A percentile compares a stretch with the other conserved stretches of the same genome.
These are phyloP conservation scores for Scelioninae gen. 1 DNA, from an alignment of 2,888 invertebrate species.

Conservation along the genomic window DNA sequence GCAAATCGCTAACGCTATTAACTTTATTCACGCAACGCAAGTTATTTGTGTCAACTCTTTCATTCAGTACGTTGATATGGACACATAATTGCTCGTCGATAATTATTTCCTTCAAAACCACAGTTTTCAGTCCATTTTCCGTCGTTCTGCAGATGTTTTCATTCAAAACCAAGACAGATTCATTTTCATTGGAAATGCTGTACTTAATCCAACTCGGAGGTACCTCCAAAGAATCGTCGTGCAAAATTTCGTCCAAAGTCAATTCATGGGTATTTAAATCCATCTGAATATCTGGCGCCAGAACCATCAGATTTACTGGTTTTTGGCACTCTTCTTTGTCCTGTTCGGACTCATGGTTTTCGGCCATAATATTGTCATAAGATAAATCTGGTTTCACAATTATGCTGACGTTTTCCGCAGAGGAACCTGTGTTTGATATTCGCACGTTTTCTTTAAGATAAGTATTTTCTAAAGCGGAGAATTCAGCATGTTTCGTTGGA, in stretches of 20 bases:
- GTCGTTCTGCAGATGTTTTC: conserved; percentile 45
- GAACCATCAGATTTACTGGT: conserved; percentile 1
- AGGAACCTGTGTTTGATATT: neutral
- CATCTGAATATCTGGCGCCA: conserved; percentile 14
- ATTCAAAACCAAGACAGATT: conserved; percentile 50
- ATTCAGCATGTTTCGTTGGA: neutral
- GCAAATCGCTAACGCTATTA: conserved; percentile 27
- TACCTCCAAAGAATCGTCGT: conserved; percentile 18
- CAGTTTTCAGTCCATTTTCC: conserved; percentile 52
- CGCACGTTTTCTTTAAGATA: conserved; percentile 19
- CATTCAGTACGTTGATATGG: conserved; percentile 53
- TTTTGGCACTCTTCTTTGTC: neutral
- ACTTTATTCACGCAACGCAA: conserved; percentile 33
- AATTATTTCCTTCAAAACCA: conserved; percentile 52
- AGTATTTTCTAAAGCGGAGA: conserved; percentile 1
- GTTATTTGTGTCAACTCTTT: conserved; percentile 21
- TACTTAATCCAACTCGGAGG: conserved; percentile 58
- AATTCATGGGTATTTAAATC: neutral
- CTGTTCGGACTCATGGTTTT: conserved; percentile 9
- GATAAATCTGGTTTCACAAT: conserved; percentile 30
- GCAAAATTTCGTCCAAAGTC: conserved; percentile 20
- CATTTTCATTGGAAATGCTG: conserved; percentile 42
- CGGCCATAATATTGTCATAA: neutral
- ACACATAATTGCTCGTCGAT: conserved; percentile 52
- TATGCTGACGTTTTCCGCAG: conserved; percentile 34